Base-by-base conservation (phyloP, 2,797 vertebrate species). In the Echiichthys vipera region DNA sequence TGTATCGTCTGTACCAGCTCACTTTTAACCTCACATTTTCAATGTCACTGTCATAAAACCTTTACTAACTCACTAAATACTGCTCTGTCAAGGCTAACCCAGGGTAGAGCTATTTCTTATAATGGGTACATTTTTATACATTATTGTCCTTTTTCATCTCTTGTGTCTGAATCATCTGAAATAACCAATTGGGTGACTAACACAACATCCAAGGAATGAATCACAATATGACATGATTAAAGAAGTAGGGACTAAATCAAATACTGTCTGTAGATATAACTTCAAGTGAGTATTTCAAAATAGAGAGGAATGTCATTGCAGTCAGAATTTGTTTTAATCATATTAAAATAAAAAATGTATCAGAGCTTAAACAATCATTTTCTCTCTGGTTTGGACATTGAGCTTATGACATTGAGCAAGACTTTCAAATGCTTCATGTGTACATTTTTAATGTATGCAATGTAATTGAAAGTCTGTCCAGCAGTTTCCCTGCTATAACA, bases 111-210 rank as follows among this genome's bases (percentile, higher is more conserved):
- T n/a, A 30, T 62, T 67, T 56, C 37, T 58, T 57, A 66, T 70
- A 84, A 80, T 66, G 29, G 59, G 12, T 36, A 58, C 30, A 27
- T 24, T 65, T 68, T 64, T 66, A 45, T 47, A 59, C 74, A 81
- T 64, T 25, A 76, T 70, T 12, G 24, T 65, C 37, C 32, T 59
- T 54, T 49, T 70, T 57, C 30, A 40, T 54, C 54, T 70, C 57
- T 61, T 36, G 24, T 27, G 30, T 71, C 40, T 77, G 73, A 58
- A 64, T 64, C 53, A 65, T 61, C 29, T 22, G 3, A 46, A 67
- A 51, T 49, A 36, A 64, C 42, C 54, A 18, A 58, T 47, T 55
- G 39, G 29, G 45, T 45, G 62, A 53, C 62, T 40, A 59, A 77
- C n/a, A 76, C 50, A 47, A 34, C 53, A 20, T 22, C 47, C 24